These are phyloP conservation scores for Cryptosula pallasiana DNA, from an alignment of 2,888 invertebrate genomes.

Conservation along the genomic window DNA sequence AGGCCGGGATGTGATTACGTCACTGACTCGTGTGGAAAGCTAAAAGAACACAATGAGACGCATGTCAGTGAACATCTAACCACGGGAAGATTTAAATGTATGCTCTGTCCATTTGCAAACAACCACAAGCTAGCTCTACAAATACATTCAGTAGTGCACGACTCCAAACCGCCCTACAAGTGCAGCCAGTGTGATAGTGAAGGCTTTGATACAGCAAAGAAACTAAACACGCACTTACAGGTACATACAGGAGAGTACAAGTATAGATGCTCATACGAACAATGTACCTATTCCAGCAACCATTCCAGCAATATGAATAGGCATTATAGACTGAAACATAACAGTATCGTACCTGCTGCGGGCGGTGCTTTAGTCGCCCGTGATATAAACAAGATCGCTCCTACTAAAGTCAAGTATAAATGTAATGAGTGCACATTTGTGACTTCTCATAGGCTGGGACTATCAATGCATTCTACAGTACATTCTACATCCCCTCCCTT, in stretches of 20 bases:
- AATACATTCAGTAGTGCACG: conserved; percentile 1
- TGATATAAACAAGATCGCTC: not conserved
- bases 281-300: not conserved
- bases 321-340: not conserved
- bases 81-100: not conserved
- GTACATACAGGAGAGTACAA: conserved; percentile 6
- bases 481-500: not conserved
- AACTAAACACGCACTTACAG: conserved; percentile 14
- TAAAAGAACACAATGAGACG: not conserved
- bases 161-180: not conserved
- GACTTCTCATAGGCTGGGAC: not conserved
- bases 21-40: not conserved
- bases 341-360: not conserved
- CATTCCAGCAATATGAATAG: conserved; percentile 1
- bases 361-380: not conserved
- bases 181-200: not conserved
- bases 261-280: not conserved
- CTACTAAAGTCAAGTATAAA: not conserved
- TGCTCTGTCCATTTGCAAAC: not conserved
- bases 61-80: not conserved
- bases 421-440: not conserved
- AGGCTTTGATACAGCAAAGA: not conserved
- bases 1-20: not conserved
- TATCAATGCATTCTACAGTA: not conserved
- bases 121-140: not conserved